Evolutionary conservation across 2,797 vertebrate species (phyloP), one percentile per base, ranked within the genome.

Genomic region (Clarias laeviceps): DNA sequence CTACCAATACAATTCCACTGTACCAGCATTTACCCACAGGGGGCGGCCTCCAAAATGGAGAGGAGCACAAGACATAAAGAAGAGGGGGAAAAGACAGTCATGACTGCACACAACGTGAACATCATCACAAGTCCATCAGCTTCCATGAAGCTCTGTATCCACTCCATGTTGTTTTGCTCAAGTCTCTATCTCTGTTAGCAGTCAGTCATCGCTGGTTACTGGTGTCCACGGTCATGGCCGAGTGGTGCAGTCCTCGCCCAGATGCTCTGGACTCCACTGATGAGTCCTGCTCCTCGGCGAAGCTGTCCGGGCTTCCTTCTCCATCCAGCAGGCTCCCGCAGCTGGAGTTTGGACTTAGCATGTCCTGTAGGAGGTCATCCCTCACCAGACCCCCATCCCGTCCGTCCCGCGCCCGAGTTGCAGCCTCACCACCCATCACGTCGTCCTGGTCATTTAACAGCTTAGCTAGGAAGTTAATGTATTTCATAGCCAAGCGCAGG

Each of bases 391-490:
- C 89, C 29, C 91, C 92, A 91, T 95, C 94, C 87, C 95, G 95
- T 90, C 90, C 94, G 22, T 88, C 82, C 11, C 85, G 90, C 34
- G 34, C 85, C 80, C 73, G 12, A 4, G 68, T 27, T 0, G 68
- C 72, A 7, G 37, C 68, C 57, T 94, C 93, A 85, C 91, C 94
- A 86, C 94, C 95, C 87, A 95, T 94, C 91, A 96, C 93, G 82
- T 94, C 94, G 50, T 97, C 95, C 92, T 98, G 97, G 92, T 98
- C 97, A 0, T 94, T 94, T 86, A 98, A 95, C 88, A 98, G 93
- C 54, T 95, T 95, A 79, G 97, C 97, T 86, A 98, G 88, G 93
- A 98, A 98, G 92, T 96, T 95, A 82, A 98, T 98, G 93, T 98
- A 98, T 88, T 96, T 96, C 93, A 98, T 97, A 40, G 97, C 97